phyloP scores from a whole-genome alignment of 2,888 invertebrate species.

The Zaprionus obscuricornis region DNA sequence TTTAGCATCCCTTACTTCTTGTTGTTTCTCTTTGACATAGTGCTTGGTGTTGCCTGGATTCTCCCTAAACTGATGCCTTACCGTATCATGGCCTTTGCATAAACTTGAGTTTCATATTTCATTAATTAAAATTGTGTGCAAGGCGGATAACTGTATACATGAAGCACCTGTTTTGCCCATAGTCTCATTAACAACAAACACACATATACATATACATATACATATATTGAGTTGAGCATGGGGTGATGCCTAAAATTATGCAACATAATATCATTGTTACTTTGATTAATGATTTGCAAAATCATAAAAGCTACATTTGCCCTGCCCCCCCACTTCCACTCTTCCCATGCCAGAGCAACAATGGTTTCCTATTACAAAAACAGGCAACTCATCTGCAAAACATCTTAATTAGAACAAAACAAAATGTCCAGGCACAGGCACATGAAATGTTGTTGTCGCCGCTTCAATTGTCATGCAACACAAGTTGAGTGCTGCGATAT shows the following conservation, averaged over 20 bases:
- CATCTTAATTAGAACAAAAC: conserved; percentile 74
- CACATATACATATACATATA: conserved; percentile 2
- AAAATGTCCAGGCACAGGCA: conserved; percentile 55
- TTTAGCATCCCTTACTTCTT: too few species aligned
- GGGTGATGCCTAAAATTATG: conserved; percentile 56
- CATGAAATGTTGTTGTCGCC: conserved; percentile 60
- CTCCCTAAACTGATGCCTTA: conserved; percentile 1
- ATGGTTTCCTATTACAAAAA: conserved; percentile 70
- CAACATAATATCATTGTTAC: conserved; percentile 77
- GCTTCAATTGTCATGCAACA: conserved; percentile 61
- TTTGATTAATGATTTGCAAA: conserved; percentile 79
- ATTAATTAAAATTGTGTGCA: conserved; percentile 73
- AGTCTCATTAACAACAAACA: conserved; percentile 63
- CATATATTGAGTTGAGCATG: neutral
- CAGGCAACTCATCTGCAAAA: conserved; percentile 60
- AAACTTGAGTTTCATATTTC: conserved; percentile 69
- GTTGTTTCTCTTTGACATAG: neutral
- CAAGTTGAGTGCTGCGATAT: neutral
- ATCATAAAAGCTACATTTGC: conserved; percentile 61
- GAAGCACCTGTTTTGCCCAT: conserved; percentile 58
- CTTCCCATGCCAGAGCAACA: conserved; percentile 6
- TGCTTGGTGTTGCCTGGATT: conserved; percentile 7
- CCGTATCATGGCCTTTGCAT: conserved; percentile 50
- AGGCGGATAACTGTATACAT: conserved; percentile 48
- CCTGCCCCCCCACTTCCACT: conserved; percentile 1